Percentiles rank a stretch among this genome's conserved stretches.
Conservation (phyloP, 2,113 vertebrate genomes). For the Erythrocercus mccallii region DNA sequence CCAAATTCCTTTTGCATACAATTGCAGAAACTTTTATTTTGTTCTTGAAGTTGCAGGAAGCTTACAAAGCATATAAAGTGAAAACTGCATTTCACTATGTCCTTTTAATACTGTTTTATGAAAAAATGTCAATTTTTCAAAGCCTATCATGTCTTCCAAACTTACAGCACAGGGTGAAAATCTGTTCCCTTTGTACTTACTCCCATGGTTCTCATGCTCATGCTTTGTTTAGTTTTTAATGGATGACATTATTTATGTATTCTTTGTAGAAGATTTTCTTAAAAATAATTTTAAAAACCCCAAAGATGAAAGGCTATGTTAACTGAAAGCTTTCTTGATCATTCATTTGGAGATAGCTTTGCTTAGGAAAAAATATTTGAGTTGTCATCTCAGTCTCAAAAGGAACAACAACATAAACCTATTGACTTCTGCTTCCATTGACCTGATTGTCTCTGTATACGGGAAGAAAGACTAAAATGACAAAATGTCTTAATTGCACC, state of each 20-base stretch:
- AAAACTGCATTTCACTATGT: not conserved
- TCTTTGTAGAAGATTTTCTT: not conserved
- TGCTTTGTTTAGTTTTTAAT: not conserved
- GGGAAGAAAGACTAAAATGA: not conserved
- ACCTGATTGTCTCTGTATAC: not conserved
- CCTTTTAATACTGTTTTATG: not conserved
- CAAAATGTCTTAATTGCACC: not conserved
- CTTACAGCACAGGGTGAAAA: not conserved
- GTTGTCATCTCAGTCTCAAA: not conserved
- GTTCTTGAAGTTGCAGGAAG: not conserved
- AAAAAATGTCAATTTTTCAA: not conserved
- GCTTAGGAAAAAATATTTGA: not conserved
- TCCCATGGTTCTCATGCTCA: not conserved
- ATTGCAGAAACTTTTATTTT: not conserved
- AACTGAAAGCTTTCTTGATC: not conserved
- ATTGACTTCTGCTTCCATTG: not conserved
- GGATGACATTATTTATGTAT: not conserved
- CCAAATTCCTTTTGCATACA: not conserved
- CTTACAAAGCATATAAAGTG: fast-evolving
- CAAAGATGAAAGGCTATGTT: not conserved
- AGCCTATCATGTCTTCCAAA: not conserved
- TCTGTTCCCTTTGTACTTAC: not conserved
- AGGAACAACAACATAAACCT: not conserved
- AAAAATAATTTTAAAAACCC: not conserved
- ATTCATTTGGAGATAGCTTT: not conserved